Conservation (phyloP, 2,797 vertebrate genomes). For the Bovichtus variegatus region DNA sequence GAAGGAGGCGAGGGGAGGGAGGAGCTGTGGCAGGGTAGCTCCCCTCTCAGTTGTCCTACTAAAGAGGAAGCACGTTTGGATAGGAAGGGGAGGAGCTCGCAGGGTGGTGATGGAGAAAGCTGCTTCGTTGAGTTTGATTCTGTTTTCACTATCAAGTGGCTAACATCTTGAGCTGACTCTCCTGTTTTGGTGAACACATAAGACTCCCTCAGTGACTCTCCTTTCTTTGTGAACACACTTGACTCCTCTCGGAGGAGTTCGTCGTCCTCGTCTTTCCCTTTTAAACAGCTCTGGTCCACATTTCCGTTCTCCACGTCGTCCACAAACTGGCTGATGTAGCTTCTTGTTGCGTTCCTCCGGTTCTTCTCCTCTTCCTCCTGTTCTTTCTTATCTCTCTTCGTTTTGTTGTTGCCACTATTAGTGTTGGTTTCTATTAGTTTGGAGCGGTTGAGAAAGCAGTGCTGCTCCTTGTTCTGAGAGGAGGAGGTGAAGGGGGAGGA, state of each 20-base stretch:
- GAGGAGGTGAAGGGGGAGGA: conserved; percentile 23
- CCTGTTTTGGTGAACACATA: conserved; percentile 58
- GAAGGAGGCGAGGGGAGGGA: conserved; percentile 63
- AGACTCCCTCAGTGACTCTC: conserved; percentile 79
- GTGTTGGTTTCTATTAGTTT: conserved; percentile 84
- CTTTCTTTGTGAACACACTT: conserved; percentile 79
- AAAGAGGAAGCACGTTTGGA: conserved; percentile 68
- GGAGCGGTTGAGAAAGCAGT: conserved; percentile 81
- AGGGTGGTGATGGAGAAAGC: conserved; percentile 67
- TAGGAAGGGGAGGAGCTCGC: conserved; percentile 58
- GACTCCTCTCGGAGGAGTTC: conserved; percentile 82
- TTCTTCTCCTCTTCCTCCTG: conserved; percentile 77
- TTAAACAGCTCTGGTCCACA: conserved; percentile 84
- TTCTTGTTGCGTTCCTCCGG: conserved; percentile 75
- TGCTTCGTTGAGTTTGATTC: conserved; percentile 67
- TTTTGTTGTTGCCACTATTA: conserved; percentile 59
- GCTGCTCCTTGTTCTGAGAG: conserved; percentile 64
- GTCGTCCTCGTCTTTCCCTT: conserved; percentile 81
- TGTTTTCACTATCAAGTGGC: conserved; percentile 64
- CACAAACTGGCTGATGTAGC: conserved; percentile 85
- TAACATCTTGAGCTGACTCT: conserved; percentile 27
- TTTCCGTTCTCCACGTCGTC: conserved; percentile 98
- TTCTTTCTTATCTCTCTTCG: conserved; percentile 40
- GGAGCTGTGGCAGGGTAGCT: conserved; percentile 84
- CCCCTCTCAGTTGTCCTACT: conserved; percentile 84